Percentiles rank a stretch among this genome's conserved stretches.
phyloP scores from a whole-genome alignment of 2,113 vertebrate species.

The Zosterops japonicus region DNA sequence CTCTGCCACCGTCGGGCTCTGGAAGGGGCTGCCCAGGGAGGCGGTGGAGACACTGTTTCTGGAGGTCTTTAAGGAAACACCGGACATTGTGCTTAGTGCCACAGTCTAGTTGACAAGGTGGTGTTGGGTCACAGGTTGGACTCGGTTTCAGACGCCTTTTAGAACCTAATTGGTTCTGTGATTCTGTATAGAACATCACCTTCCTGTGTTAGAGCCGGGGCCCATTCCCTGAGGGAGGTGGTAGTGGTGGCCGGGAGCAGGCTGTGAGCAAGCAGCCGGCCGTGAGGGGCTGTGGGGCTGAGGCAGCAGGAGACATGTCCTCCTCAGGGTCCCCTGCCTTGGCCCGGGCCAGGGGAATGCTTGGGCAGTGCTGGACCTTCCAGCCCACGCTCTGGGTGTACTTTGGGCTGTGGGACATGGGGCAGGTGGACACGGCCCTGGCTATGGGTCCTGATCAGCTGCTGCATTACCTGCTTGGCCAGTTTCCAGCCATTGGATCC shows the following conservation, averaged over 20 bases:
- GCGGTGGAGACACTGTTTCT: too few species aligned
- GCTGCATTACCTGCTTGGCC: neutral
- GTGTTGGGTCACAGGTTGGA: neutral
- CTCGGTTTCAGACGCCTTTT: neutral
- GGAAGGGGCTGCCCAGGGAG: neutral
- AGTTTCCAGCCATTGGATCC: too few species aligned
- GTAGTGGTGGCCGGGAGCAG: accelerated
- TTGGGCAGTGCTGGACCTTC: neutral
- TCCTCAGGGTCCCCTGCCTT: neutral
- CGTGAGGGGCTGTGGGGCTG: neutral
- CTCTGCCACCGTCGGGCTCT: accelerated
- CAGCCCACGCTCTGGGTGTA: neutral
- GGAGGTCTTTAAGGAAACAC: too few species aligned
- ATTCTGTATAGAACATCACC: neutral
- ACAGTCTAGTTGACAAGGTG: neutral
- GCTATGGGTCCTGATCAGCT: too few species aligned
- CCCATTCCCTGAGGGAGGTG: too few species aligned
- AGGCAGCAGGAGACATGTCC: too few species aligned
- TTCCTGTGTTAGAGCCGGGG: accelerated
- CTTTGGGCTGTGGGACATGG: neutral
- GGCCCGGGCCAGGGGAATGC: neutral
- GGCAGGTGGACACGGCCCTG: accelerated
- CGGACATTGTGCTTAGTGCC: neutral
- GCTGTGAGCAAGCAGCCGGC: neutral
- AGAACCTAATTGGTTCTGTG: neutral